These are phyloP conservation scores for Aythya baeri DNA, from an alignment of 2,113 vertebrate species.

Conservation along the genomic window DNA sequence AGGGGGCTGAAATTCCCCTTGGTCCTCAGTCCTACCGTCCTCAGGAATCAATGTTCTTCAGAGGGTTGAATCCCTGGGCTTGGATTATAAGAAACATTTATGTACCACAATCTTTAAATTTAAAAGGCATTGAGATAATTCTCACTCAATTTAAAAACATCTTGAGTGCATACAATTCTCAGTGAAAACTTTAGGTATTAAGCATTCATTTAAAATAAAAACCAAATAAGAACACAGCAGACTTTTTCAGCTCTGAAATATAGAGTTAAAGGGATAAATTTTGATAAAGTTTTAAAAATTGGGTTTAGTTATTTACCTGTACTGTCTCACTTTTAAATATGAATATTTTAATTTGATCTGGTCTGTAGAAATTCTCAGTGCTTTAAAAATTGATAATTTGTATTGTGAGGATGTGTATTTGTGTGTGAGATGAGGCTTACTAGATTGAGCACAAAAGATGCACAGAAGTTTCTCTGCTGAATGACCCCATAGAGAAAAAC, in stretches of 20 bases:
- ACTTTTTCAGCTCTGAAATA: background rate
- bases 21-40: background rate
- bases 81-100: background rate
- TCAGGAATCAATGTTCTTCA: background rate
- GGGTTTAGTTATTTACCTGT: background rate
- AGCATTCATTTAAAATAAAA: background rate
- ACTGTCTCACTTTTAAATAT: background rate
- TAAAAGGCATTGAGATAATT: background rate
- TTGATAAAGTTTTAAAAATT: background rate
- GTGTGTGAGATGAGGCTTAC: background rate
- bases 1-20: accelerated
- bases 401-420: background rate
- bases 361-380: background rate
- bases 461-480: background rate
- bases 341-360: background rate
- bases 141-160: background rate
- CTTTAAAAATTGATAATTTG: background rate
- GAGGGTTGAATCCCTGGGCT: background rate
- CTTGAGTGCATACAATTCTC: background rate
- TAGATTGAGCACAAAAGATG: background rate
- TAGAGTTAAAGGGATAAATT: background rate
- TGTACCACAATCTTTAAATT: background rate
- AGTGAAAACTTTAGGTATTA: background rate
- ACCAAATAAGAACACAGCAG: background rate
- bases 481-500: background rate